Conservation (phyloP, 1,140 invertebrate species). For the Alviniconcha marisindica region DNA sequence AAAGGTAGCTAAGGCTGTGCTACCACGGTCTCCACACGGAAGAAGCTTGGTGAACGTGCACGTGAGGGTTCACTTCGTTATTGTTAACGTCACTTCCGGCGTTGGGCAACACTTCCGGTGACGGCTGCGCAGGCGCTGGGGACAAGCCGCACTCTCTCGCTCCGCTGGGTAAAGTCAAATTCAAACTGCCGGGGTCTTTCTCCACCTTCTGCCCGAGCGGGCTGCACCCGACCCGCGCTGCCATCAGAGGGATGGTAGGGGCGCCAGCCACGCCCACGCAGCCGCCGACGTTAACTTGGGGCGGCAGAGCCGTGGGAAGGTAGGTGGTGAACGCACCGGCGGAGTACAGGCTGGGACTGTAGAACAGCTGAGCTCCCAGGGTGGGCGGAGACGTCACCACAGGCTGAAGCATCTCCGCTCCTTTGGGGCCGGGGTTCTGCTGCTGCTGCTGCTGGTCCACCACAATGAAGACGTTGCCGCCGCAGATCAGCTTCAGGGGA, state of each 20-base stretch:
- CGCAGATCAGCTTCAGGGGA: slow-evolving; percentile 32
- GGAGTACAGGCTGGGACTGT: not conserved
- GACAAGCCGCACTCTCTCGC: not conserved
- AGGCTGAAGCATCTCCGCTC: not conserved
- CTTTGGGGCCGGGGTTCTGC: not conserved
- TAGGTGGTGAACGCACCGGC: not conserved
- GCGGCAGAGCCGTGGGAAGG: not conserved
- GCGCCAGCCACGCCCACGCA: not conserved
- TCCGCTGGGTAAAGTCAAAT: not conserved
- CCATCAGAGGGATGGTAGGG: not conserved
- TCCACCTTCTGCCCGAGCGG: not conserved
- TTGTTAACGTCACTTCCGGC: slow-evolving; percentile 30
- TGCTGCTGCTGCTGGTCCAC: slow-evolving; percentile 20
- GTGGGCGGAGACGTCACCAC: not conserved
- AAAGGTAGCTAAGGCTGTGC: no score
- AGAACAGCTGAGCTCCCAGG: not conserved
- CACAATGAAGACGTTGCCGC: slow-evolving; percentile 34
- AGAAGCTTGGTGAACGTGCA: not conserved
- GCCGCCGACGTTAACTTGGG: not conserved
- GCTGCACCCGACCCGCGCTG: not conserved
- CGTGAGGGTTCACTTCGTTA: not conserved
- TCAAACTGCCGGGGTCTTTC: not conserved
- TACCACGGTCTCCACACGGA: slow-evolving; percentile 39
- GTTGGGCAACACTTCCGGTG: not conserved
- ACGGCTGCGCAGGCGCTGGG: not conserved